phyloP scores from a whole-genome alignment of 2,888 invertebrate genomes.

The Xanthostigma xanthostigma region DNA sequence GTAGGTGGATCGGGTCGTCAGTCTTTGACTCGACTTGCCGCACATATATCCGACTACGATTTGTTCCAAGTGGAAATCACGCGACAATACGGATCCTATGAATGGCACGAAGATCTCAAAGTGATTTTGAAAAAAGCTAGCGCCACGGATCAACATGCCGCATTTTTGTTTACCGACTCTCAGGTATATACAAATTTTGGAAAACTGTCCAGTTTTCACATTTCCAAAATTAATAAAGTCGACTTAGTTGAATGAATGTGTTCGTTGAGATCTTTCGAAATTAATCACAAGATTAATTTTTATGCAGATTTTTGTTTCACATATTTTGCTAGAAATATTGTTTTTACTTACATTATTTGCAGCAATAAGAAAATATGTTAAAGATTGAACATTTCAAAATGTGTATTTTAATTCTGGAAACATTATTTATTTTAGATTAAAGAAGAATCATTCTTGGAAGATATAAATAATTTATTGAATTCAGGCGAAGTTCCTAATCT shows the following conservation, averaged over 20 bases:
- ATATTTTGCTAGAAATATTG: not conserved
- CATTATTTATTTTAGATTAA: constrained; percentile 48
- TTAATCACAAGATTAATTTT: not conserved
- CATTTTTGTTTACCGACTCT: constrained; percentile 81
- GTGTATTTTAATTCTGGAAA: too few species aligned
- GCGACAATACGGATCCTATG: constrained; percentile 62
- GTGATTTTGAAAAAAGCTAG: constrained; percentile 64
- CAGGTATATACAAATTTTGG: constrained; percentile 39
- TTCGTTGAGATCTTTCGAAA: not conserved
- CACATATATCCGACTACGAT: constrained; percentile 91
- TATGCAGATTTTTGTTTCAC: not conserved
- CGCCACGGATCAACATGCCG: constrained; percentile 70
- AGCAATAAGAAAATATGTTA: not conserved
- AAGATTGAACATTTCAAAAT: not conserved
- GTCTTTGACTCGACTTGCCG: constrained; percentile 74
- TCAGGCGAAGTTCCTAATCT: constrained; percentile 90
- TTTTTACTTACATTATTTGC: not conserved
- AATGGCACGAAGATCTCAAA: constrained; percentile 90
- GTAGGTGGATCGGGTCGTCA: constrained; percentile 90
- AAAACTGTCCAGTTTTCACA: not conserved
- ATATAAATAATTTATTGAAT: constrained; percentile 82
- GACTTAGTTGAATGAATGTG: not conserved
- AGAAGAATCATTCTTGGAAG: constrained; percentile 85
- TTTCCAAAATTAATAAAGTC: not conserved
- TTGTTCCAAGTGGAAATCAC: constrained; percentile 85